Conservation (phyloP, 1,140 invertebrate genomes). For the Anastatus disparis region DNA sequence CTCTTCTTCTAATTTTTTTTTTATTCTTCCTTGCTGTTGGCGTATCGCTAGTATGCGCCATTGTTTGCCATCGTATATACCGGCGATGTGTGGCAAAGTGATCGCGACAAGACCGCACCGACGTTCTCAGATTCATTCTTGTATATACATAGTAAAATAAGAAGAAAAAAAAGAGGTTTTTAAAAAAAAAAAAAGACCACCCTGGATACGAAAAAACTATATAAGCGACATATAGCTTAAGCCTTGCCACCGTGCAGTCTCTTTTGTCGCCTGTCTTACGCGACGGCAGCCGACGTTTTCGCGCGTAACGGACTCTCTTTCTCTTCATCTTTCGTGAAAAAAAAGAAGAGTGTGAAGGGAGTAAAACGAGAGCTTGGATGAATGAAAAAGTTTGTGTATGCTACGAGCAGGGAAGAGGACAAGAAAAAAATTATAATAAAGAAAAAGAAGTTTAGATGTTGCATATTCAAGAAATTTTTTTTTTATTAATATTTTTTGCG, state of each 20-base stretch:
- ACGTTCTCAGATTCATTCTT: background rate
- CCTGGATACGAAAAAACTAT: too few species aligned
- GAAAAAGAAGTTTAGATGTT: too few species aligned
- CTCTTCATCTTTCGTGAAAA: background rate
- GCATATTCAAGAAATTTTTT: too few species aligned
- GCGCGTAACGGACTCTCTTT: slow-evolving; percentile 46
- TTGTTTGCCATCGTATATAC: slow-evolving; percentile 2
- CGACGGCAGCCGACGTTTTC: slow-evolving; percentile 31
- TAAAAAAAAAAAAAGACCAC: slow-evolving; percentile 28
- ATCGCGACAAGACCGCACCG: background rate
- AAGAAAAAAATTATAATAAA: too few species aligned
- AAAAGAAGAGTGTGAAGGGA: background rate
- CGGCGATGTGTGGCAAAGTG: slow-evolving; percentile 8
- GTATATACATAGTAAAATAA: slow-evolving; percentile 9
- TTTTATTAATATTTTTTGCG: too few species aligned
- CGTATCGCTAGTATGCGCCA: background rate
- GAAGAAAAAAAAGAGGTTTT: slow-evolving; percentile 30
- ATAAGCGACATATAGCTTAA: background rate
- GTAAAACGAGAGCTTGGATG: background rate
- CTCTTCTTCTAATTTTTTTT: background rate
- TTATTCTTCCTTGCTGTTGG: background rate
- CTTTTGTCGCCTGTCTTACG: background rate
- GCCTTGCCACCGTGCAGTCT: background rate
- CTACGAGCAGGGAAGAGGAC: too few species aligned
- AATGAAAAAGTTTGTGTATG: too few species aligned